phyloP scores from a whole-genome alignment of 2,888 invertebrate genomes.

The Cataglyphis altisquamis region DNA sequence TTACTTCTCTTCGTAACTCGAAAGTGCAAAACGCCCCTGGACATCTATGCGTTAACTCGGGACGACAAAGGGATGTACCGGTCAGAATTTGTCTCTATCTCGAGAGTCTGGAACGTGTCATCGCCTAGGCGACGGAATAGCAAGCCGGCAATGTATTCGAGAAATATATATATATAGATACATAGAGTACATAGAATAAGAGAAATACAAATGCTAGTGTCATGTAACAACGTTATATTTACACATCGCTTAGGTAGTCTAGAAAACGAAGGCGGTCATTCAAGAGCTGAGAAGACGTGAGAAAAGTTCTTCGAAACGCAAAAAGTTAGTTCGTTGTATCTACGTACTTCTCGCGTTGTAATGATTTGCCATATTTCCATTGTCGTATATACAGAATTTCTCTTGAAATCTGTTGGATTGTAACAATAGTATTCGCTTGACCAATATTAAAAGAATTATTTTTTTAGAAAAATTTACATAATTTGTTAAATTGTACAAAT shows the following conservation, averaged over 20 bases:
- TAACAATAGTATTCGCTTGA: not conserved
- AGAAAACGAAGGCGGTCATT: conserved; percentile 60
- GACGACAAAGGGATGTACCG: conserved; percentile 40
- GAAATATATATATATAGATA: not conserved
- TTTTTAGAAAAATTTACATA: too few species aligned
- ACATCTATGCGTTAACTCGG: conserved; percentile 18
- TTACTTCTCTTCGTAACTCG: conserved; percentile 7
- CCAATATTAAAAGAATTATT: not conserved
- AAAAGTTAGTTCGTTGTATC: not conserved
- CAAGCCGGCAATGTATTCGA: conserved; percentile 1
- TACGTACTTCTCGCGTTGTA: not conserved
- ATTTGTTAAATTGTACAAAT: not conserved
- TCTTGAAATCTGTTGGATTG: not conserved
- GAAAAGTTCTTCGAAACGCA: not conserved
- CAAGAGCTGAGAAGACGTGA: not conserved
- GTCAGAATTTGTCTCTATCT: conserved; percentile 18
- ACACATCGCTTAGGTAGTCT: conserved; percentile 20
- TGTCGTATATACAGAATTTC: not conserved
- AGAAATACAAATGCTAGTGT: conserved; percentile 6
- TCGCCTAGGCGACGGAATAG: conserved; percentile 67
- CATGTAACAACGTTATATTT: conserved; percentile 37
- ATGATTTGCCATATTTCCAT: not conserved
- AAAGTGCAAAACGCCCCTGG: conserved; percentile 21
- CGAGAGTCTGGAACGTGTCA: conserved; percentile 67
- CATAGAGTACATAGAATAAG: not conserved